Conservation (phyloP, 2,888 invertebrate genomes). For the Hypomecis punctinalis region DNA sequence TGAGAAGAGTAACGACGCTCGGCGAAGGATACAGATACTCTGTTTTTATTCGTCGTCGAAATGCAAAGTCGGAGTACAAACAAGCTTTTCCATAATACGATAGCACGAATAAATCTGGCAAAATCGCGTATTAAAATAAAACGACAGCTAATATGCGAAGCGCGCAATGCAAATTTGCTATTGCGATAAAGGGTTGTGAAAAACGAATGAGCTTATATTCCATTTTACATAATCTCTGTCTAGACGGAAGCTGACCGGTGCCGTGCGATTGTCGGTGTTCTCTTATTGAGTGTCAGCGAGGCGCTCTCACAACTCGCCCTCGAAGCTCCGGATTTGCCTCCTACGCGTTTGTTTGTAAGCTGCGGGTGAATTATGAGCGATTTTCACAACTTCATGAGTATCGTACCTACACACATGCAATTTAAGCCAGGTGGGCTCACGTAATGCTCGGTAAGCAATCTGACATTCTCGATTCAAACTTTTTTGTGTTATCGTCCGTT, state of each 20-base stretch:
- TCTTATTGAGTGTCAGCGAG: slow-evolving; percentile 57
- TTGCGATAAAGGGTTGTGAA: slow-evolving; percentile 68
- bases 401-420: slow-evolving; percentile 46
- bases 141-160: slow-evolving; percentile 64
- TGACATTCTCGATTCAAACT: slow-evolving; percentile 29
- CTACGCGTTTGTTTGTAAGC: slow-evolving; percentile 63
- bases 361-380: slow-evolving; percentile 63
- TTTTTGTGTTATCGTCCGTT: slow-evolving; percentile 11
- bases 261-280: slow-evolving; percentile 53
- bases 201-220: slow-evolving; percentile 72
- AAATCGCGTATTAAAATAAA: slow-evolving; percentile 69
- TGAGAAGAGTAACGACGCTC: slow-evolving; percentile 41
- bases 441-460: slow-evolving; percentile 36
- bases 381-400: slow-evolving; percentile 61
- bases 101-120: slow-evolving; percentile 56
- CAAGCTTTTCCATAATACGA: slow-evolving; percentile 54
- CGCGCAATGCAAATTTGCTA: slow-evolving; percentile 65
- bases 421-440: slow-evolving; percentile 58
- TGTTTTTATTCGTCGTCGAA: slow-evolving; percentile 52
- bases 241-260: slow-evolving; percentile 75
- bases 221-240: slow-evolving; percentile 81
- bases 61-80: slow-evolving; percentile 54
- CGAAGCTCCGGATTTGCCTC: slow-evolving; percentile 59
- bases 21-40: slow-evolving; percentile 38
- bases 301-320: slow-evolving; percentile 42